Conservation (phyloP, 2,888 invertebrate species). For the Asteroscopus sphinx region DNA sequence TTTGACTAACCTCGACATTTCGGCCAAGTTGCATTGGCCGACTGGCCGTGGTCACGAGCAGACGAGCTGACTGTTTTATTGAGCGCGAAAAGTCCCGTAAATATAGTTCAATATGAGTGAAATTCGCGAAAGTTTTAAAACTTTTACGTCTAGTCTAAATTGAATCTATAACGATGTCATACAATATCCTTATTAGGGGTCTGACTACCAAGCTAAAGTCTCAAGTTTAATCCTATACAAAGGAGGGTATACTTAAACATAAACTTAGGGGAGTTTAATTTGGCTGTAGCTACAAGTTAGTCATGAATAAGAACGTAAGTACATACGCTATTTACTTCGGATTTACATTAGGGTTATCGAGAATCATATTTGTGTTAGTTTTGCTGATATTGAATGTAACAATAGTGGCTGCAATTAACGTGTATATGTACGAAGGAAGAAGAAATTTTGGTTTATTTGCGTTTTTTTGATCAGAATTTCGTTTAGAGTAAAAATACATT, state of each 20-base stretch:
- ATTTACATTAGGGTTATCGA: conserved; percentile 64
- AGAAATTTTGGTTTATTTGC: too few species aligned
- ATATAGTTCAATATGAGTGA: too few species aligned
- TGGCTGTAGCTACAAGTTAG: conserved; percentile 46
- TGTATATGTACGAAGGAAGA: too few species aligned
- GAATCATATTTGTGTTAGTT: conserved; percentile 19
- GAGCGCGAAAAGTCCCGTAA: too few species aligned
- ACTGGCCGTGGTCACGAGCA: too few species aligned
- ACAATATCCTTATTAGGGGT: conserved; percentile 35
- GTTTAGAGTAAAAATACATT: too few species aligned
- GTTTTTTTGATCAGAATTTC: too few species aligned
- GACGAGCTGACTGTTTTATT: too few species aligned
- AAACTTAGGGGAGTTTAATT: conserved; percentile 64
- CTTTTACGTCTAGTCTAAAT: conserved; percentile 1
- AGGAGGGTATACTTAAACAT: conserved; percentile 60
- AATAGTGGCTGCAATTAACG: too few species aligned
- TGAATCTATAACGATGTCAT: conserved; percentile 1
- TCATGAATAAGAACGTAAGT: conserved; percentile 62
- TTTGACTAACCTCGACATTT: too few species aligned
- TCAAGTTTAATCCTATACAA: conserved; percentile 65
- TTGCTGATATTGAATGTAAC: neutral
- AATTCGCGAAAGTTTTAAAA: too few species aligned
- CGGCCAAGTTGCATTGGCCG: too few species aligned
- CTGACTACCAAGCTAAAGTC: conserved; percentile 42
- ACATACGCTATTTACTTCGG: conserved; percentile 71